phyloP scores from a whole-genome alignment of 2,797 vertebrate genomes.

The Cryptoblepharus egeriae region DNA sequence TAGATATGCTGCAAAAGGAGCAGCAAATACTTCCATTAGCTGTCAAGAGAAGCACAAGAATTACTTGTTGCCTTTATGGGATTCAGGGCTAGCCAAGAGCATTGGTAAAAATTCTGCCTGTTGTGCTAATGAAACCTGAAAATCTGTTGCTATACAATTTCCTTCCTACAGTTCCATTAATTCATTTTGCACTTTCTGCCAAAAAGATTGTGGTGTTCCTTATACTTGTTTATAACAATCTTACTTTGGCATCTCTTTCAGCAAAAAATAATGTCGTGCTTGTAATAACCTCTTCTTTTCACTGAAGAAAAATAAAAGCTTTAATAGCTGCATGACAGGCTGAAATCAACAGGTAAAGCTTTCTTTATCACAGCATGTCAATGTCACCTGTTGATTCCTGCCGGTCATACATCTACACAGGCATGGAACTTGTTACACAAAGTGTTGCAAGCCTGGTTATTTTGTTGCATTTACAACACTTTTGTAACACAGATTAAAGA shows the following conservation, averaged over 20 bases:
- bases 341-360: neutral
- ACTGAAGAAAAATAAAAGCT: neutral
- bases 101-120: slow-evolving; percentile 21
- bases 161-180: neutral
- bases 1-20: no score
- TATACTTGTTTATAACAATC: neutral
- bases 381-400: neutral
- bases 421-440: neutral
- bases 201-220: slow-evolving; percentile 10
- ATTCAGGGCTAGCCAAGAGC: neutral
- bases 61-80: neutral
- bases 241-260: slow-evolving; percentile 8
- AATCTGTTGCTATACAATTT: slow-evolving; percentile 6
- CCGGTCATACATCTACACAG: neutral
- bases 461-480: no score
- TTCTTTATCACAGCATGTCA: neutral
- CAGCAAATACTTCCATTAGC: neutral
- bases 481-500: no score
- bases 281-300: slow-evolving; percentile 40
- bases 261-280: neutral
- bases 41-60: neutral
- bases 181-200: slow-evolving; percentile 8
- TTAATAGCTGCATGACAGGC: neutral
- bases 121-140: slow-evolving; percentile 22
- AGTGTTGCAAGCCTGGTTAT: neutral